These are phyloP conservation scores for Anseranas semipalmata DNA, from an alignment of 2,113 vertebrate genomes.

Conservation along the genomic window DNA sequence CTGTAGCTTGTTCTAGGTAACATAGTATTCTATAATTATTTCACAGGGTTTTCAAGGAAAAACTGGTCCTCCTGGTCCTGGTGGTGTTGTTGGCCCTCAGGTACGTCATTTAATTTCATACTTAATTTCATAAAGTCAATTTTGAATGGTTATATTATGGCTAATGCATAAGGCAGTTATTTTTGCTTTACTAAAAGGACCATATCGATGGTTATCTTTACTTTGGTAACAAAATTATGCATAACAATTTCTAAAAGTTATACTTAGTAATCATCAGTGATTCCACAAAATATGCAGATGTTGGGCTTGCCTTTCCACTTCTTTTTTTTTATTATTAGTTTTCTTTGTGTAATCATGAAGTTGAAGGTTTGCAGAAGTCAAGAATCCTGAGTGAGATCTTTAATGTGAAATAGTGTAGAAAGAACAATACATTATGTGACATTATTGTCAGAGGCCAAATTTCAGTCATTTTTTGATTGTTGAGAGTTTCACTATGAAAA, in stretches of 20 bases:
- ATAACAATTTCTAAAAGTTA: background rate
- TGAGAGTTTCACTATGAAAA: background rate
- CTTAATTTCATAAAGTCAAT: background rate
- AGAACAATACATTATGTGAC: background rate
- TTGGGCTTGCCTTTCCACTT: background rate
- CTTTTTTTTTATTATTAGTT: background rate
- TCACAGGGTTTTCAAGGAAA: slow-evolving; percentile 98
- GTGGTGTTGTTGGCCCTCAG: slow-evolving; percentile 97
- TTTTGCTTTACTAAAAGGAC: background rate
- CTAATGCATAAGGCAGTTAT: background rate
- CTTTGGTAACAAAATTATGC: background rate
- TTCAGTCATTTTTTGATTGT: background rate
- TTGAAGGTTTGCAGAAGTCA: background rate
- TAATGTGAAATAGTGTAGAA: background rate
- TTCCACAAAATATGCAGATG: background rate
- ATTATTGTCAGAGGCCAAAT: background rate
- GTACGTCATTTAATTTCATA: slow-evolving; percentile 66
- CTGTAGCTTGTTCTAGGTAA: background rate
- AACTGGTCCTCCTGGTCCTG: slow-evolving; percentile 96
- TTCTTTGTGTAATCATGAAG: background rate
- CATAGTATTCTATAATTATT: slow-evolving; percentile 15
- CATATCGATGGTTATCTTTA: background rate
- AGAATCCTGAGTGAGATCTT: background rate
- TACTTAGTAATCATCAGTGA: background rate
- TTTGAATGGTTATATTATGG: background rate